phyloP scores from a whole-genome alignment of 2,113 vertebrate genomes.

The Melanocharis versteri region DNA sequence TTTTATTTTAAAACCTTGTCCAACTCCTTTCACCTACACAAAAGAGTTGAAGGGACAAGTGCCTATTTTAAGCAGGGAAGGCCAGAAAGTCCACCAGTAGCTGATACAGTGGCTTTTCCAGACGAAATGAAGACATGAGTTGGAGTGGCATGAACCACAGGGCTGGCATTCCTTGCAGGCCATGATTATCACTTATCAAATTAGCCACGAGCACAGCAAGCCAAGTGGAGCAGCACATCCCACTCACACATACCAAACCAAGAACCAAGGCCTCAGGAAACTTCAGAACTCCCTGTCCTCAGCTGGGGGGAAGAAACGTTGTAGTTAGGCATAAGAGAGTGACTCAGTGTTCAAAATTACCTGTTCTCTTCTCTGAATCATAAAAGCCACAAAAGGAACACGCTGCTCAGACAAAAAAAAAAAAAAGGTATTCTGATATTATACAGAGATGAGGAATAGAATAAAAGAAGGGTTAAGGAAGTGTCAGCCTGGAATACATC shows the following conservation, averaged over 20 bases:
- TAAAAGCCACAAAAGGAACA: neutral
- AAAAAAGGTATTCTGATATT: neutral
- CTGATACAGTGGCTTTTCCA: constrained; percentile 26
- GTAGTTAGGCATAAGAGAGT: neutral
- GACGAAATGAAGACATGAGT: neutral
- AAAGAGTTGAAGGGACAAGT: neutral
- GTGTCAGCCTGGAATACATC: neutral
- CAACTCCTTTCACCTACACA: neutral
- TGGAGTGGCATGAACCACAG: neutral
- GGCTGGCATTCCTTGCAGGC: constrained; percentile 23
- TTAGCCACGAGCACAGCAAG: neutral
- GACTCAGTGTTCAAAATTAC: neutral
- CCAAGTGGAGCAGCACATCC: constrained; percentile 35
- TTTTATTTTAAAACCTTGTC: neutral
- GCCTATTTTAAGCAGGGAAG: neutral
- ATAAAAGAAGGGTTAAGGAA: neutral
- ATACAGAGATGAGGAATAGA: neutral
- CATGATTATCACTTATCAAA: constrained; percentile 37
- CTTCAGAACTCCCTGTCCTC: neutral
- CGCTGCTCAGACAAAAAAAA: neutral
- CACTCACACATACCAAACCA: neutral
- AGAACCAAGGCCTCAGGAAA: constrained; percentile 13
- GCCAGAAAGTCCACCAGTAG: neutral
- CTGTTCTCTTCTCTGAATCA: neutral
- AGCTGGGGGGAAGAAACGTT: neutral